Evolutionary conservation across 1,140 invertebrate species (phyloP).

Genomic region (Tribolium castaneum): DNA sequence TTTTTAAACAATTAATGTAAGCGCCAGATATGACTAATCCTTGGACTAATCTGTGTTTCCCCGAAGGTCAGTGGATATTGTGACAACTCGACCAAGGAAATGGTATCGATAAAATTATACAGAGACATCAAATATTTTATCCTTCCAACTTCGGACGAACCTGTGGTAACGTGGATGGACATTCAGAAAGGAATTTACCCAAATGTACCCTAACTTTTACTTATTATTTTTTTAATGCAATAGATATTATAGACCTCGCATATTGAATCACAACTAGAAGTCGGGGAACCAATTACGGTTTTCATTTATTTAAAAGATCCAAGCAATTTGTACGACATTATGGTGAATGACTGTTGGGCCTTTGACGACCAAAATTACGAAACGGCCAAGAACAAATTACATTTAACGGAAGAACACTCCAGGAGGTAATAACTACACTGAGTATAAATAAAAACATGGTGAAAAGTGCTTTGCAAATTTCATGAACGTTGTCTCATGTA

Average conservation of each 20-base stretch:
- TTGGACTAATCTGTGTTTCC: background rate
- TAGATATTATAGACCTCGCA: constrained; percentile 66
- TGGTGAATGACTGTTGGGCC: constrained; percentile 79
- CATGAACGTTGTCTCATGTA: no score
- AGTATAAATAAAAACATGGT: no score
- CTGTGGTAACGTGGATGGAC: constrained; percentile 82
- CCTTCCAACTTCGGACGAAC: constrained; percentile 68
- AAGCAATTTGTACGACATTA: constrained; percentile 73
- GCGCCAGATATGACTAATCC: background rate
- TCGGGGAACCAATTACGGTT: constrained; percentile 77
- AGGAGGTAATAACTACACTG: background rate
- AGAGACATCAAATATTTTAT: constrained; percentile 40
- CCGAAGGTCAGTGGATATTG: background rate
- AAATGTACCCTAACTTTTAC: constrained; percentile 64
- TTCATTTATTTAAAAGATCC: constrained; percentile 77
- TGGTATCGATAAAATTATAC: constrained; percentile 8
- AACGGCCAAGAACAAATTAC: constrained; percentile 63
- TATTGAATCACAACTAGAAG: constrained; percentile 73
- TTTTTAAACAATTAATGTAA: background rate
- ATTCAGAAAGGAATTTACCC: constrained; percentile 77
- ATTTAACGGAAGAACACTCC: constrained; percentile 42
- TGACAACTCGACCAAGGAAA: background rate
- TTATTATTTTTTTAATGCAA: background rate
- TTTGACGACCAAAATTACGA: constrained; percentile 76
- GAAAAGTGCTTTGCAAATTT: no score